phyloP scores from a whole-genome alignment of 2,888 invertebrate species.

The Loripinus fragilis region DNA sequence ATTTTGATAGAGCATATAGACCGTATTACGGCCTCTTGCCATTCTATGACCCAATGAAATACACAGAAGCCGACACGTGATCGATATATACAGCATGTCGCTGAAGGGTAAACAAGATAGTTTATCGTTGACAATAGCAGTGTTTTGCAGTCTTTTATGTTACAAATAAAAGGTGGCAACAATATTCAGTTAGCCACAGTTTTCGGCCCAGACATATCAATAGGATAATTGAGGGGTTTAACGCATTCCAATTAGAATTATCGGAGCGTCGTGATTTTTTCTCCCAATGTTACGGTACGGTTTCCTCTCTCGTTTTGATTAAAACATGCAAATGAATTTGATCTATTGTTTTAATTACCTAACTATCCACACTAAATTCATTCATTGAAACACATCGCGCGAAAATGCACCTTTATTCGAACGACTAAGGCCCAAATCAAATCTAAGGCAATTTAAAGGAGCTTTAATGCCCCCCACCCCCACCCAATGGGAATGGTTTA shows the following conservation, averaged over 20 bases:
- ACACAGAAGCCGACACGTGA: constrained; percentile 51
- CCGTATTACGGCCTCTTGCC: constrained; percentile 8
- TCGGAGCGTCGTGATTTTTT: no score
- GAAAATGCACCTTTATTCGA: no score
- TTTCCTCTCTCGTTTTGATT: constrained; percentile 9
- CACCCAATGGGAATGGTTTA: no score
- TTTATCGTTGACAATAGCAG: constrained; percentile 28
- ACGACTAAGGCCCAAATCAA: no score
- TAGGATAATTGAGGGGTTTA: constrained; percentile 31
- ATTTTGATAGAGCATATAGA: constrained; percentile 16
- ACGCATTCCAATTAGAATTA: constrained; percentile 1
- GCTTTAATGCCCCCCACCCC: no score
- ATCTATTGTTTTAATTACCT: no score
- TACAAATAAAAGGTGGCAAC: constrained; percentile 35
- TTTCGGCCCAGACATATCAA: constrained; percentile 13
- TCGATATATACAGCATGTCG: constrained; percentile 41
- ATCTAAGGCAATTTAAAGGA: no score
- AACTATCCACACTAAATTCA: no score
- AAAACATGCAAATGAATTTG: no score
- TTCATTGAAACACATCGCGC: no score
- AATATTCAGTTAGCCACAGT: constrained; percentile 9
- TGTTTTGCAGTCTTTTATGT: constrained; percentile 35
- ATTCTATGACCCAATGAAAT: constrained; percentile 50
- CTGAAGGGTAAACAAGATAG: constrained; percentile 47
- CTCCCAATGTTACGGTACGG: neutral